Percentiles rank a stretch among this genome's conserved stretches.
These are phyloP conservation scores for Geotrypetes seraphini DNA, from an alignment of 2,797 vertebrate species.

Conservation along the genomic window DNA sequence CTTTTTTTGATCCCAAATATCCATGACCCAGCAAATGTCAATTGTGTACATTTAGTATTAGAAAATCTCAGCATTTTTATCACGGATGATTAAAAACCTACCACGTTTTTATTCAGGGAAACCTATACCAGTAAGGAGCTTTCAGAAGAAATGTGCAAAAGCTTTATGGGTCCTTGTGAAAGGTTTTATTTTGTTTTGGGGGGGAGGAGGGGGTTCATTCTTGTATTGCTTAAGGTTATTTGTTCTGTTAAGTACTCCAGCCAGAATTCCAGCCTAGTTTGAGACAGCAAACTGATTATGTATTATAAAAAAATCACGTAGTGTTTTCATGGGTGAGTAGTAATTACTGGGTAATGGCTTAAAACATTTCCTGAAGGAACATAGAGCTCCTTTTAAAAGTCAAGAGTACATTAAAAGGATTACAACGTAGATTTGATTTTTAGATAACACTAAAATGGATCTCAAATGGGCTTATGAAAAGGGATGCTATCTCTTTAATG, in stretches of 20 bases:
- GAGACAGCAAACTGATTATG: constrained; percentile 42
- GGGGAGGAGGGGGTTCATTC: too few relatives aligned
- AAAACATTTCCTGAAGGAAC: constrained; percentile 69
- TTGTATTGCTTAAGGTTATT: background rate
- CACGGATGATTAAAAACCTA: too few relatives aligned
- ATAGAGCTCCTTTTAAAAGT: constrained; percentile 63
- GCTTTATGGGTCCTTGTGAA: too few relatives aligned
- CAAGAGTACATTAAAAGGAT: constrained; percentile 81
- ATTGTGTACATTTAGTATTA: too few relatives aligned
- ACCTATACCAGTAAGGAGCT: too few relatives aligned
- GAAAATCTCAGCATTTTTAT: too few relatives aligned
- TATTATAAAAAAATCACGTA: constrained; percentile 40
- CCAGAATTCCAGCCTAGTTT: constrained; percentile 32
- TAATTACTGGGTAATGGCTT: constrained; percentile 70
- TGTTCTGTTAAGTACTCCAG: constrained; percentile 13
- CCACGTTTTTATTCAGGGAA: too few relatives aligned
- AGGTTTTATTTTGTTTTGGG: too few relatives aligned
- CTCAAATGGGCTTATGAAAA: constrained; percentile 86
- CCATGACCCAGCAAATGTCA: too few relatives aligned
- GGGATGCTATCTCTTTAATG: constrained; percentile 90
- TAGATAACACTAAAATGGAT: constrained; percentile 85
- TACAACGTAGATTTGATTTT: constrained; percentile 83
- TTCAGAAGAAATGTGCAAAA: too few relatives aligned
- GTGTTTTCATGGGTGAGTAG: constrained; percentile 59
- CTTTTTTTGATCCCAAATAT: too few relatives aligned